phyloP scores from a whole-genome alignment of 2,113 vertebrate species.

The Aplodontia rufa region DNA sequence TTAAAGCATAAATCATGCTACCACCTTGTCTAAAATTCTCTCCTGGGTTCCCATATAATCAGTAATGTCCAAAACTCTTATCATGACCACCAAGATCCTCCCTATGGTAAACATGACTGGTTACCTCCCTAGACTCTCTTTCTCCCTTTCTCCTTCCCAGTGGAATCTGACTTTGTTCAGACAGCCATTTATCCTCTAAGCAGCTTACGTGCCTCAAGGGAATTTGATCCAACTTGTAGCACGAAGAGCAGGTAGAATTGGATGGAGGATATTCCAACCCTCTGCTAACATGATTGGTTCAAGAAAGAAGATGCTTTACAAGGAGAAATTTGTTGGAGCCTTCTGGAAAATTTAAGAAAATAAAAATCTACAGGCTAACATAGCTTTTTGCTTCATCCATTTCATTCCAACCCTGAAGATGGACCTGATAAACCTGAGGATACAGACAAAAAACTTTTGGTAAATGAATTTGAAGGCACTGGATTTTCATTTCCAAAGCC shows the following conservation, averaged over 20 bases:
- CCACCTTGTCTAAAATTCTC: neutral
- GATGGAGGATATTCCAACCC: neutral
- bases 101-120: neutral
- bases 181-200: neutral
- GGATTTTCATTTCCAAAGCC: neutral
- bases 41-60: neutral
- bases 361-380: neutral
- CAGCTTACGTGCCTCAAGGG: neutral
- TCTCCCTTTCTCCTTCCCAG: neutral
- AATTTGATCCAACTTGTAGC: neutral
- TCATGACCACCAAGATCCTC: neutral
- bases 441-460: neutral
- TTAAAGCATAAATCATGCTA: neutral
- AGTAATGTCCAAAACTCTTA: slow-evolving; percentile 1
- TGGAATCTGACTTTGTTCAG: neutral
- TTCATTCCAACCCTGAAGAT: neutral
- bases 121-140: neutral
- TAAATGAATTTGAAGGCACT: neutral
- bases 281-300: neutral
- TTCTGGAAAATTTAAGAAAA: neutral
- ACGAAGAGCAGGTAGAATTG: neutral
- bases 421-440: neutral
- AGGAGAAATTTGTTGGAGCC: neutral
- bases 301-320: neutral
- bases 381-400: neutral